Evolutionary conservation across 1,140 invertebrate genomes (phyloP).

Genomic region (Drosophila seguyi): DNA sequence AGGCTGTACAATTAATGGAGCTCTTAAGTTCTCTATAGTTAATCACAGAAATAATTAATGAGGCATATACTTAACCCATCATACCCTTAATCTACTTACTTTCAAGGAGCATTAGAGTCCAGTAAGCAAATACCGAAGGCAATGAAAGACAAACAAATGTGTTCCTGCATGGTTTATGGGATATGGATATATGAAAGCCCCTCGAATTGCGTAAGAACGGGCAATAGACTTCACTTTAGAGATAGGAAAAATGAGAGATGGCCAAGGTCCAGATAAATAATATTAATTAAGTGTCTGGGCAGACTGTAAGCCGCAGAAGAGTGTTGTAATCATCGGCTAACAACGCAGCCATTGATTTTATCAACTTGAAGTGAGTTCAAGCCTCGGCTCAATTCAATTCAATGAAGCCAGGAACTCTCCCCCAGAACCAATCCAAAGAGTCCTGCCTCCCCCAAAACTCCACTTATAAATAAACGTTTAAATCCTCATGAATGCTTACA

Average conservation of each 20-base stretch:
- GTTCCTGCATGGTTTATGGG: conserved; percentile 27
- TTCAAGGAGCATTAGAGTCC: conserved; percentile 13
- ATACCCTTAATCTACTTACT: conserved; percentile 13
- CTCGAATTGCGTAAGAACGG: conserved; percentile 4
- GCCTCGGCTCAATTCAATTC: conserved; percentile 64
- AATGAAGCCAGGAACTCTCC: conserved; percentile 53
- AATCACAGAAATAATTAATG: background rate
- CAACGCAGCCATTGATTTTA: conserved; percentile 68
- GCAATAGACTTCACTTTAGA: conserved; percentile 9
- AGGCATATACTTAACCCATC: background rate
- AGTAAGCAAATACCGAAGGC: conserved; percentile 64
- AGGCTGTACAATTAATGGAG: background rate
- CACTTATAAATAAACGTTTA: conserved; percentile 82
- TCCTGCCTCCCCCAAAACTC: conserved; percentile 6
- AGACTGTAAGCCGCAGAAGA: conserved; percentile 43
- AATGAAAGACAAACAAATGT: conserved; percentile 77
- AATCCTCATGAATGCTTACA: conserved; percentile 83
- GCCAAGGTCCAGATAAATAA: conserved; percentile 47
- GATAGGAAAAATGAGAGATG: conserved; percentile 6
- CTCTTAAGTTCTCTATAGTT: background rate
- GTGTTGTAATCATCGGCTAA: conserved; percentile 61
- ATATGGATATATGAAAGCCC: conserved; percentile 22
- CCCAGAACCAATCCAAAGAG: conserved; percentile 11
- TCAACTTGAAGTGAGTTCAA: conserved; percentile 29
- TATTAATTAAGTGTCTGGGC: conserved; percentile 57